Evolutionary conservation across 2,888 invertebrate species (phyloP).

Genomic region (Orthonevra nobilis): DNA sequence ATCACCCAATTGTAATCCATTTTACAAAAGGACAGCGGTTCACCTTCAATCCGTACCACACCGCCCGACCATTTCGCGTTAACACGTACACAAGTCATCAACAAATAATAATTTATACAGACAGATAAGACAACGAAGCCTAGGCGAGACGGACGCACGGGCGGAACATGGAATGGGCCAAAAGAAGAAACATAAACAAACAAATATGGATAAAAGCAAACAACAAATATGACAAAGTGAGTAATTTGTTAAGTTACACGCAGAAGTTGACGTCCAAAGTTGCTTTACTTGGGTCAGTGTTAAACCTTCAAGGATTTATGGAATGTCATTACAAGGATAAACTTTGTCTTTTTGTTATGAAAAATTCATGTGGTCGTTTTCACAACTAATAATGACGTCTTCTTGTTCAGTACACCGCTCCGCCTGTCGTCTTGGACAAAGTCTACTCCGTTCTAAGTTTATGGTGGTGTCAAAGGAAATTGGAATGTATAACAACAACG

Average conservation of each 20-base stretch:
- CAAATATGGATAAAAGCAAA: conserved; percentile 50
- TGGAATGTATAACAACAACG: conserved; percentile 54
- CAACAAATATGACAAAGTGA: conserved; percentile 65
- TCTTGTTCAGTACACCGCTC: conserved; percentile 5
- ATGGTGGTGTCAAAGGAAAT: conserved; percentile 50
- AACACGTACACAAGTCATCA: conserved; percentile 7
- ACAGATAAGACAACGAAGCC: neutral
- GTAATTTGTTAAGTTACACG: conserved; percentile 69
- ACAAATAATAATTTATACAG: conserved; percentile 38
- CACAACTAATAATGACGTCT: conserved; percentile 57
- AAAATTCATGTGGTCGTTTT: conserved; percentile 68
- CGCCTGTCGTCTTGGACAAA: neutral
- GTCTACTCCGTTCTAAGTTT: conserved; percentile 13
- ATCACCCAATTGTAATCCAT: conserved; percentile 59
- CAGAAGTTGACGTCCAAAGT: conserved; percentile 63
- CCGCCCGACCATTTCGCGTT: too few species aligned
- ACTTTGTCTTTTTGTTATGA: conserved; percentile 67
- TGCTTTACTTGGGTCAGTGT: conserved; percentile 59
- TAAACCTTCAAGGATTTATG: conserved; percentile 68
- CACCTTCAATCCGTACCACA: conserved; percentile 49
- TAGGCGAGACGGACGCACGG: conserved; percentile 1
- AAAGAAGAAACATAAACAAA: conserved; percentile 46
- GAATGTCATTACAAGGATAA: conserved; percentile 68
- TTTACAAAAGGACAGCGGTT: conserved; percentile 38
- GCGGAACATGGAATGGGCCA: too few species aligned